Conservation (phyloP, 2,888 invertebrate genomes). For the Xestia rhomboidea region DNA sequence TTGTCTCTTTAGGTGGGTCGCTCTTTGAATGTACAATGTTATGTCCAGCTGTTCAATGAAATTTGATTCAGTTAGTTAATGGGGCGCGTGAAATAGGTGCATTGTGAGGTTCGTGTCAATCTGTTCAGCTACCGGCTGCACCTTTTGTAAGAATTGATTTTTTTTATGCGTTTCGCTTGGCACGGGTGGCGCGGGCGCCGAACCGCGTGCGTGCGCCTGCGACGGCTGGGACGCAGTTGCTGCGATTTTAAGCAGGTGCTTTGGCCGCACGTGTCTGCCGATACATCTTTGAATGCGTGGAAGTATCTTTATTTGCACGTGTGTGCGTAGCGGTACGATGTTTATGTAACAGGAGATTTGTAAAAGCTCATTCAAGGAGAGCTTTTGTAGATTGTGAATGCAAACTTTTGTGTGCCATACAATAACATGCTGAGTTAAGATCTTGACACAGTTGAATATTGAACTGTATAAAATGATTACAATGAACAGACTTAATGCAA, state of each 20-base stretch:
- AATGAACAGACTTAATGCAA: conserved; percentile 48
- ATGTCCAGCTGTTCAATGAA: conserved; percentile 86
- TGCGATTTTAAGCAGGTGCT: conserved; percentile 73
- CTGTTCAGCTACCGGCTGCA: conserved; percentile 69
- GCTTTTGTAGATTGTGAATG: conserved; percentile 7
- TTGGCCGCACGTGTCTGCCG: conserved; percentile 67
- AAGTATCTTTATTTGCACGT: conserved; percentile 31
- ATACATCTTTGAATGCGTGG: conserved; percentile 37
- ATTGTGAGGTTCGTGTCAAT: conserved; percentile 75
- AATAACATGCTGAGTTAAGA: conserved; percentile 1
- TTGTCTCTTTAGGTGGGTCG: conserved; percentile 67
- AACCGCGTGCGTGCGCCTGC: conserved; percentile 31
- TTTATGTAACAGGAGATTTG: conserved; percentile 63
- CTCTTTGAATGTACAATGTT: conserved; percentile 72
- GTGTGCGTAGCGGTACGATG: conserved; percentile 42
- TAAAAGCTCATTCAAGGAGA: conserved; percentile 42
- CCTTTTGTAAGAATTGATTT: conserved; percentile 65
- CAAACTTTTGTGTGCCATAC: conserved; percentile 10
- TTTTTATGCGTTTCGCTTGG: conserved; percentile 68
- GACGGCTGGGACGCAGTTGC: conserved; percentile 55
- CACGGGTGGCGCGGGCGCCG: conserved; percentile 64
- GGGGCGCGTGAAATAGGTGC: conserved; percentile 81
- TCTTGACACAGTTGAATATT: conserved; percentile 8
- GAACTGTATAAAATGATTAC: conserved; percentile 24
- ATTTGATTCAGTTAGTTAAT: conserved; percentile 86